Conservation (phyloP, 1,140 invertebrate species). For the Pseudachorutes palmiensis region DNA sequence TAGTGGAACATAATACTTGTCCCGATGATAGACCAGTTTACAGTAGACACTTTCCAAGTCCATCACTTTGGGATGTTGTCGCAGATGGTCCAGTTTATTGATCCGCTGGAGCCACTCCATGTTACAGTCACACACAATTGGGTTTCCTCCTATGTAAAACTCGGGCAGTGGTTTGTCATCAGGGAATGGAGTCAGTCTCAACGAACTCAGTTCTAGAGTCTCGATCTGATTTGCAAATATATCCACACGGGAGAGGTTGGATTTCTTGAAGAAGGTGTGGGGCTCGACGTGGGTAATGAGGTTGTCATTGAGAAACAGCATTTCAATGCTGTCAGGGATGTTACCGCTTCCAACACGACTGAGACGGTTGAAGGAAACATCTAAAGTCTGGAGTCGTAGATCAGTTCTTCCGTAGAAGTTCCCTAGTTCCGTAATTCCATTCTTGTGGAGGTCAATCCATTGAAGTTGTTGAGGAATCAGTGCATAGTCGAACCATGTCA, state of each 20-base stretch:
- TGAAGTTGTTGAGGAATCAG: constrained; percentile 69
- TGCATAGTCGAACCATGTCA: constrained; percentile 83
- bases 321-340: constrained; percentile 11
- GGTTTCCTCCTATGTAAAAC: constrained; percentile 79
- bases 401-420: constrained; percentile 61
- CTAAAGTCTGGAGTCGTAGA: constrained; percentile 62
- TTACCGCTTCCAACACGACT: constrained; percentile 51
- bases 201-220: constrained; percentile 68
- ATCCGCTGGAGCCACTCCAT: constrained; percentile 82
- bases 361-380: constrained; percentile 74
- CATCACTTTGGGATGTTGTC: constrained; percentile 80
- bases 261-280: constrained; percentile 73
- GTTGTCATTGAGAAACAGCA: constrained; percentile 72
- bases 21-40: constrained; percentile 65
- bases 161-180: constrained; percentile 61
- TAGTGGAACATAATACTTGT: constrained; percentile 62
- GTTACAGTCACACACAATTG: constrained; percentile 75
- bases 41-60: constrained; percentile 85
- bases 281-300: constrained; percentile 66
- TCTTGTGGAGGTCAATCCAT: constrained; percentile 84
- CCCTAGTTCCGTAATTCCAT: constrained; percentile 70
- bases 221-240: constrained; percentile 75
- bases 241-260: constrained; percentile 71
- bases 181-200: constrained; percentile 62
- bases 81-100: constrained; percentile 53